phyloP scores from a whole-genome alignment of 1,140 invertebrate species.

The Aleiodes sp. region DNA sequence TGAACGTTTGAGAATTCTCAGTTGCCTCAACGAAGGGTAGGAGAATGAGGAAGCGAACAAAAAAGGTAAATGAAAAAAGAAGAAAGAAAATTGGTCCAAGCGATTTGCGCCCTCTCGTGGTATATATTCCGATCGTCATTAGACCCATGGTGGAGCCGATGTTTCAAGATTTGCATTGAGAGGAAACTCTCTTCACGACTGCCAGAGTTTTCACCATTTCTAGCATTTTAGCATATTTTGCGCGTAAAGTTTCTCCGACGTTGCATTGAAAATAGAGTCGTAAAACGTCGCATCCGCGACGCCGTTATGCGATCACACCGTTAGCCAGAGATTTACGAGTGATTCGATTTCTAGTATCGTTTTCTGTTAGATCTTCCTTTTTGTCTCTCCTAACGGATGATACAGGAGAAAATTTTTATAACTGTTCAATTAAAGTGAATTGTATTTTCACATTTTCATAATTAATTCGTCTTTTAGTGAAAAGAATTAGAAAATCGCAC shows the following conservation, averaged over 20 bases:
- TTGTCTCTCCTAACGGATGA: not conserved
- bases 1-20: conserved; percentile 29
- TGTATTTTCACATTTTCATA: not conserved
- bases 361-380: not conserved
- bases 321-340: conserved; percentile 15
- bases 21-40: conserved; percentile 13
- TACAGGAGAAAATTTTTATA: not conserved
- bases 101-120: conserved; percentile 43
- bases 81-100: conserved; percentile 43
- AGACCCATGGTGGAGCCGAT: conserved; percentile 7
- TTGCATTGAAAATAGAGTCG: conserved; percentile 39
- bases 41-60: conserved; percentile 13
- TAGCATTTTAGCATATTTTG: conserved; percentile 49
- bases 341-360: conserved; percentile 1
- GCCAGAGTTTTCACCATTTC: conserved; percentile 40
- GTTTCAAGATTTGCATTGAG: not conserved
- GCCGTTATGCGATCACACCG: conserved; percentile 20
- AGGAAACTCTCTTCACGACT: conserved; percentile 18
- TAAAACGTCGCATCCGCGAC: conserved; percentile 39
- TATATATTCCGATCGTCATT: not conserved
- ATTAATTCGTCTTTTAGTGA: too few relatives aligned
- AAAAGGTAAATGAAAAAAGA: conserved; percentile 20
- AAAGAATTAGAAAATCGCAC: too few relatives aligned
- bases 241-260: conserved; percentile 37
- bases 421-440: not conserved